Conservation (phyloP, 2,888 invertebrate genomes). For the Stenichneumon culpator region DNA sequence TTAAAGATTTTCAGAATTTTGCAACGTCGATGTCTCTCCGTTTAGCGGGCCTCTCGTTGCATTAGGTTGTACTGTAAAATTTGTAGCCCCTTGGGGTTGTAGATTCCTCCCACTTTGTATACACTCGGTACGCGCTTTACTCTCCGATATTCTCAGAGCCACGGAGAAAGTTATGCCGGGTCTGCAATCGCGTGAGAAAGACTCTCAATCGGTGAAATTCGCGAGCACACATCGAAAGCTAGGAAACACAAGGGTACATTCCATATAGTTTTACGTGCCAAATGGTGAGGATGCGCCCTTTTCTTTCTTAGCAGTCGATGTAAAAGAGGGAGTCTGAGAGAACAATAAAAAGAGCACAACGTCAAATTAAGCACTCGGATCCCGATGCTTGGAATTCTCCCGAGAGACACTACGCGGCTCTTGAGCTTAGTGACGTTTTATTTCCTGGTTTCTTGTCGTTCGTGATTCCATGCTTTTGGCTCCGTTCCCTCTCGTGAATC, state of each 20-base stretch:
- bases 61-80: background rate
- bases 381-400: slow-evolving; percentile 13
- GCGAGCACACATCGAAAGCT: background rate
- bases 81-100: background rate
- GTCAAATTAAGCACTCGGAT: slow-evolving; percentile 6
- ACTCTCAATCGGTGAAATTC: background rate
- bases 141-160: background rate
- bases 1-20: too few species aligned
- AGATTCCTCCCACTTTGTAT: background rate
- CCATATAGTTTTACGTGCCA: background rate
- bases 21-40: too few species aligned
- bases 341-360: background rate
- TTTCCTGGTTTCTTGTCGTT: slow-evolving; percentile 38
- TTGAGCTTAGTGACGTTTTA: slow-evolving; percentile 12
- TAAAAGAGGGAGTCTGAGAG: background rate
- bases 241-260: background rate
- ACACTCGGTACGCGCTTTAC: background rate
- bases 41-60: background rate
- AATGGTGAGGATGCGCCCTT: background rate
- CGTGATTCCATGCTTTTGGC: slow-evolving; percentile 16
- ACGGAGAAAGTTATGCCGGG: background rate
- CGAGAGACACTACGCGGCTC: slow-evolving; percentile 7
- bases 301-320: background rate
- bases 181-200: slow-evolving; percentile 19
- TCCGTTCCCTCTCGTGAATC: slow-evolving; percentile 23